Evolutionary conservation across 2,888 invertebrate species (phyloP), one percentile per base, ranked within the genome.

Genomic region (Noctua pronuba): DNA sequence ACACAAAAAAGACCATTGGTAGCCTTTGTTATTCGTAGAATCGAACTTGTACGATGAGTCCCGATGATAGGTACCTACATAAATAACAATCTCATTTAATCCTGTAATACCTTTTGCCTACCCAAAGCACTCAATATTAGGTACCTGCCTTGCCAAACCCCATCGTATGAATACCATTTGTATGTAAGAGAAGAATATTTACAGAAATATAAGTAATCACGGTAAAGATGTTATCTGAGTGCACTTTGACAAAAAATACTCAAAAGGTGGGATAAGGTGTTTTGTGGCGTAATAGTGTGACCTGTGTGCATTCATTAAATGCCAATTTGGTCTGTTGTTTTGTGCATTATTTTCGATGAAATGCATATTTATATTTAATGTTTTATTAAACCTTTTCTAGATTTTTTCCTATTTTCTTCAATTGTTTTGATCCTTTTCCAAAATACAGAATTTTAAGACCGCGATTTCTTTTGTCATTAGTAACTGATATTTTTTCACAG

Each of bases 1-100:
- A 88, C 88, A 90, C 91, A 92, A 92, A 91, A 90, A 93, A 92
- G 88, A 89, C 90, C 88, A 91, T 91, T 89, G 90, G 75, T 77
- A 83, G 85, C 89, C 86, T 93, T 93, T 94, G 92, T 93, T 93
- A 90, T 88, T 88, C 69, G 79, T 77, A 79, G 86, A 90, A 92
- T 89, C 86, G 89, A 91, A 92, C 88, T 89, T 88, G 85, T 86
- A 83, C 82, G 86, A 82, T 79, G 79, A 84, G 77, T 74, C 71
- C 72, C 80, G 79, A 83, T 86, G 84, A 83, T 88, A 77, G 87
- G 78, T 82, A 83, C 80, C 73, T 73, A 86, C 73, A 86, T 88
- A 86, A 84, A 88, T 86, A 88, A 83, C 80, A 84, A 85, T 84
- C 76, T 79, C 79, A 84, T 88, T 83, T 81, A 87, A 87, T 85